Evolutionary conservation across 92 coral and sea anemone species (phyloP), one percentile per base, ranked within the genome.

Genomic region (Zoanthus solanderi): DNA sequence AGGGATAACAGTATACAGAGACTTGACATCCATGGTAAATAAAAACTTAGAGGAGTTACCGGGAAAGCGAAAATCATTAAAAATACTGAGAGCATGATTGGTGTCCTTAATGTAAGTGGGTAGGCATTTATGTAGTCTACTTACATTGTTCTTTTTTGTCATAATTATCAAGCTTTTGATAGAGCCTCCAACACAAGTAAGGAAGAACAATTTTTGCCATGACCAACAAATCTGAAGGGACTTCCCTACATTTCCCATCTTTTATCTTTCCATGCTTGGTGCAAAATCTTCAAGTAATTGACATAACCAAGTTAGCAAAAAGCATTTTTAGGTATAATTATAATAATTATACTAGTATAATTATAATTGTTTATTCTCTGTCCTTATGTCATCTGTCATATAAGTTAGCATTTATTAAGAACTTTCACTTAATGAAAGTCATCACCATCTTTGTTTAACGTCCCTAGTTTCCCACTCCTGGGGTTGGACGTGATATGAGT

Each of bases 131-230:
- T 37, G 42, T 37, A 4, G 56, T 50, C 56, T 50, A 69, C 32
- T 16, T 78, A 90, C 95, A 92, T 84, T 87, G 87, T 72, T 89
- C 69, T 73, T 87, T 91, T 46, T 87, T 91, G 11, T 94, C 92
- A 79, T 88, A 73, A 72, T 79, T 90, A 47, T 89, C 92, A 63
- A 95, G 88, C 84, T 95, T 96, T 75, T 87, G 89, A 46, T 94
- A 91, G 14, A 97, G 94, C 79, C 96, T 92, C 54, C 91, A 71
- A 79, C 96, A 95, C 58, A 97, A 82, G 14, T 91, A 89, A 65
- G 96, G 98, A 86, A 97, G 78, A 45, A 97, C 97, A 93, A 93
- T 92, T 75, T 91, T 90, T 28, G 96, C 94, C 98, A 97, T 95
- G 45, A 78, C 88, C 76, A 97, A 88, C 76, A 92, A 72, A 32